Percentiles rank a stretch among this genome's conserved stretches.
These are phyloP conservation scores for Agrilus biguttatus DNA, from an alignment of 2,888 invertebrate genomes.

Conservation along the genomic window DNA sequence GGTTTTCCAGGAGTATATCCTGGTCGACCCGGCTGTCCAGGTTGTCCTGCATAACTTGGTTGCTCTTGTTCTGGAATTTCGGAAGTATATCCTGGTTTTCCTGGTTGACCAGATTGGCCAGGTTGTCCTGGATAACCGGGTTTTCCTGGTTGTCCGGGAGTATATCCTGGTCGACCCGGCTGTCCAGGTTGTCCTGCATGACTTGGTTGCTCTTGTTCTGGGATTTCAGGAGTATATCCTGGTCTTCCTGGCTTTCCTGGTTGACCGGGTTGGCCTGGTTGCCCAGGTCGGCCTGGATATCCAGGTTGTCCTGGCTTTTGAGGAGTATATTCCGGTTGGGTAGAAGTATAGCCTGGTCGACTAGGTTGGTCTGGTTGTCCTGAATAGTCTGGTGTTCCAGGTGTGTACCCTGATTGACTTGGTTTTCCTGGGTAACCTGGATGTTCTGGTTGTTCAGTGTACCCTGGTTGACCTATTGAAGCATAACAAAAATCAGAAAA, in stretches of 20 bases:
- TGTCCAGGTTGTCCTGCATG: slow-evolving; percentile 8
- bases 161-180: slow-evolving; percentile 11
- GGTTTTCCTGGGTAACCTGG: slow-evolving; percentile 28
- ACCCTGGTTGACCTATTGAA: no score
- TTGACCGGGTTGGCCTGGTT: slow-evolving; percentile 16
- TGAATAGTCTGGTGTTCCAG: slow-evolving; percentile 9
- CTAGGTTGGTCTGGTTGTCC: slow-evolving; percentile 4
- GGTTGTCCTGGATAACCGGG: slow-evolving; percentile 21
- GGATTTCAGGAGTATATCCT: not conserved
- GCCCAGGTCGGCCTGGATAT: slow-evolving; percentile 31
- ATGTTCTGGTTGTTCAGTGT: slow-evolving; percentile 13
- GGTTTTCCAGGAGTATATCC: slow-evolving; percentile 2
- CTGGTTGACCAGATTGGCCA: slow-evolving; percentile 7
- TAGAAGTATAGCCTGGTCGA: slow-evolving; percentile 5
- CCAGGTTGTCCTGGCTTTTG: slow-evolving; percentile 5
- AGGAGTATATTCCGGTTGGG: slow-evolving; percentile 4
- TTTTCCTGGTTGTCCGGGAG: slow-evolving; percentile 6
- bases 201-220: slow-evolving; percentile 23
- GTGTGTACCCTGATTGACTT: slow-evolving; percentile 12
- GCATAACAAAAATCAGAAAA: no score
- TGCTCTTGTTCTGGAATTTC: slow-evolving; percentile 35
- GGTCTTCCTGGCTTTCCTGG: slow-evolving; percentile 5
- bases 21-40: slow-evolving; percentile 3
- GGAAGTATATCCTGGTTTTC: slow-evolving; percentile 4
- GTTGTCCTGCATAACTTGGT: slow-evolving; percentile 31